Evolutionary conservation across 2,888 invertebrate genomes (phyloP), one percentile per base, ranked within the genome.

Genomic region (Elmis aenea): DNA sequence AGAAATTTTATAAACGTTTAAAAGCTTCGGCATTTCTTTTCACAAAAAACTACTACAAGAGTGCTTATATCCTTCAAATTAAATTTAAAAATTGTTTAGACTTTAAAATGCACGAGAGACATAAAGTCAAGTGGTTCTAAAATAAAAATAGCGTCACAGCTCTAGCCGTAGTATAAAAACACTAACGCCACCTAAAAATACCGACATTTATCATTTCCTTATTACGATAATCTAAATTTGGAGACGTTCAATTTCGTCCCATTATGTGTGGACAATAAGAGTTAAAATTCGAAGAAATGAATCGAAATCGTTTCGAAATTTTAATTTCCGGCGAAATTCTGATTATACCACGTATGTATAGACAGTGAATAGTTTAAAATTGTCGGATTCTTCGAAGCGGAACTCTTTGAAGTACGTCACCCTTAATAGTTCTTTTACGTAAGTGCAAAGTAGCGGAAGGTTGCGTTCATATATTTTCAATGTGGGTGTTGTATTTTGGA

Each of bases 11-110:
- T 41, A 42, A 38, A 27, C 28, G 26, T 35, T 45, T 46, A 46
- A 46, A 46, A 46, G 46, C 44, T 38, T 41, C 42, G 45, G 42
- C 40, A 32, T 26, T 30, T 35, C 39, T 33, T 38, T 36, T 36
- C 36, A 15, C 10, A 42, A 39, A 37, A 44, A 32, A 35, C 30
- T 42, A 33, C 47, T 38, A 46, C 45, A 50, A 48, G 50, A 52
- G 50, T 48, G 52, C 45, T 42, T 45, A 47, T 45, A 52, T 52
- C 52, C 50, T n/a, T n/a, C n/a, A n/a, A n/a, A n/a, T n/a, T n/a
- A n/a, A n/a, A n/a, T n/a, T n/a, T n/a, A 45, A 48, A 51, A 45
- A 44, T 42, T 49, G 46, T 51, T 43, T 45, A 48, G 44, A 44
- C 45, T 45, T 37, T 40, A 32, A 26, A 38, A 47, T n/a, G 42